A percentile compares a stretch with the other conserved stretches of the same genome.
Evolutionary conservation across 1,140 invertebrate species (phyloP).

Genomic region (Drosophila mayri): DNA sequence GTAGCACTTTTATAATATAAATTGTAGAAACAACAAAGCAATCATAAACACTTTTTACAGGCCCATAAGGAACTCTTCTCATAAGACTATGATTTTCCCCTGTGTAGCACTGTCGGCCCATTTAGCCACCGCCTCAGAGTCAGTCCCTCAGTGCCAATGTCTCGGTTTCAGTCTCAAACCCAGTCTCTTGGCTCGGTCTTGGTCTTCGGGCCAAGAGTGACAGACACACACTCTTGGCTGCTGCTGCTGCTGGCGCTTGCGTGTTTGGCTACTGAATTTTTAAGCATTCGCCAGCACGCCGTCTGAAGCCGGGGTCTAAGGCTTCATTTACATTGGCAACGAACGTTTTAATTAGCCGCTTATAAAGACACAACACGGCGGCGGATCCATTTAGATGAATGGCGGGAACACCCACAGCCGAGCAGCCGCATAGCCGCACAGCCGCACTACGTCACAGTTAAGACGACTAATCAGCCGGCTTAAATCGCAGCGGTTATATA

Average conservation of each 20-base stretch:
- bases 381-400: conserved; percentile 53
- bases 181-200: conserved; percentile 23
- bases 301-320: conserved; percentile 26
- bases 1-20: background rate
- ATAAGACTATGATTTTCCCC: background rate
- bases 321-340: conserved; percentile 69
- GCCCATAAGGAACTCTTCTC: background rate
- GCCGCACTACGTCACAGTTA: conserved; percentile 33
- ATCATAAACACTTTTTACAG: background rate
- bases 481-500: conserved; percentile 68
- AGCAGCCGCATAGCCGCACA: background rate
- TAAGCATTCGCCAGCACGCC: conserved; percentile 36
- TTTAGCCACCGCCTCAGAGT: conserved; percentile 1
- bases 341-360: conserved; percentile 78
- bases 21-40: background rate
- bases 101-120: conserved; percentile 12
- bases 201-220: conserved; percentile 57
- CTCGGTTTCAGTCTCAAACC: conserved; percentile 1
- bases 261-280: conserved; percentile 73
- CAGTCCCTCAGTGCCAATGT: conserved; percentile 14
- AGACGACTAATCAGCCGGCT: conserved; percentile 41
- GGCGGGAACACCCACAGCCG: conserved; percentile 68
- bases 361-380: conserved; percentile 44
- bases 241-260: conserved; percentile 50
- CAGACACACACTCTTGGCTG: conserved; percentile 37